These are phyloP conservation scores for Epizoanthus stellaris DNA, from an alignment of 92 coral and sea anemone species.

Conservation along the genomic window DNA sequence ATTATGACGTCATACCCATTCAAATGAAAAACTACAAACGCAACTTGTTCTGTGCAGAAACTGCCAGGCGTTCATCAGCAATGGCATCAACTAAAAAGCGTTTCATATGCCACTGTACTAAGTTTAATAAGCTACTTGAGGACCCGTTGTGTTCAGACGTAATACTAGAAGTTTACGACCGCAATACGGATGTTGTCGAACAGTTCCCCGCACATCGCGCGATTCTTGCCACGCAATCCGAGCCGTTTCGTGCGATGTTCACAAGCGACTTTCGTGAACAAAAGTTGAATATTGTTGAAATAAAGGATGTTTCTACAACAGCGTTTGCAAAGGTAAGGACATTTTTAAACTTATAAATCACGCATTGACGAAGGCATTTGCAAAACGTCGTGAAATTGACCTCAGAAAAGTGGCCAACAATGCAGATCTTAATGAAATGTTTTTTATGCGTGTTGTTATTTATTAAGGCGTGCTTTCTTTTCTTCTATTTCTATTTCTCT, in stretches of 20 bases:
- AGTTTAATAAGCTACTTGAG: background rate
- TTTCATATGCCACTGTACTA: background rate
- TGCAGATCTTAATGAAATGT: too few species aligned
- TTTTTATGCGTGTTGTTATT: background rate
- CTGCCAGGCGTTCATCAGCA: too few species aligned
- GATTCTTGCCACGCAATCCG: background rate
- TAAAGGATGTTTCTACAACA: background rate
- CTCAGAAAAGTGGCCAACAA: too few species aligned
- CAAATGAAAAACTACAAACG: too few species aligned
- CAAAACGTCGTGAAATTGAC: too few species aligned
- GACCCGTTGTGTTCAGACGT: background rate
- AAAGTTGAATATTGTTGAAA: background rate
- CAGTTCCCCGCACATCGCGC: background rate
- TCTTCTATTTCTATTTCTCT: background rate
- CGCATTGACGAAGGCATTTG: too few species aligned
- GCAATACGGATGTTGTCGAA: background rate
- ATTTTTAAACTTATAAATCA: too few species aligned
- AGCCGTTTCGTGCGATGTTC: constrained; percentile 3
- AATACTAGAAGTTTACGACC: background rate
- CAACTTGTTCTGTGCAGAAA: too few species aligned
- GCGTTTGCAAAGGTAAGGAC: background rate
- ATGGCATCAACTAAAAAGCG: background rate
- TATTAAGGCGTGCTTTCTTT: background rate
- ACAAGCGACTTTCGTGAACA: background rate
- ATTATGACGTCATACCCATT: too few species aligned